Percentiles rank a stretch among this genome's conserved stretches.
Evolutionary conservation across 1,140 invertebrate species (phyloP).

Genomic region (Sweltsa coloradensis): DNA sequence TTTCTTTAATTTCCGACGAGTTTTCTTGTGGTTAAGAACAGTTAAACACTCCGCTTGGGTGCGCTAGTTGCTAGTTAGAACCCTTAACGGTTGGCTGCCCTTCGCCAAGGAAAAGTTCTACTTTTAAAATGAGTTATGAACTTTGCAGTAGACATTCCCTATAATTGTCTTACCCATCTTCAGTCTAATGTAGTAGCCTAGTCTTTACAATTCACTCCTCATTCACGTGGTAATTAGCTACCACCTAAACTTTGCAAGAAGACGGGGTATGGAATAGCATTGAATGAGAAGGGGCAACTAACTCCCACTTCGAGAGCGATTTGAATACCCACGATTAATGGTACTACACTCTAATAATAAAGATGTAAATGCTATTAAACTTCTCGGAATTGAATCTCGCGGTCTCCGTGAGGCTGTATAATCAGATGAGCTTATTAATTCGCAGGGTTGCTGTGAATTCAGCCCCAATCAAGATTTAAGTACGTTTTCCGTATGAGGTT

Average conservation of each 20-base stretch:
- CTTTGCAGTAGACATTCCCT: no score
- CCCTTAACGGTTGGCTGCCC: no score
- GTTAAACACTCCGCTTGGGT: no score
- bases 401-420: constrained; percentile 3
- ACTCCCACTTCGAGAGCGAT: no score
- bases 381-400: constrained; percentile 3
- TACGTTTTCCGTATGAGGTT: constrained; percentile 1
- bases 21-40: no score
- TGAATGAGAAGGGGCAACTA: no score
- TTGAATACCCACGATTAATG: no score
- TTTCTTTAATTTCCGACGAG: no score
- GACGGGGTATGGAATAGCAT: no score
- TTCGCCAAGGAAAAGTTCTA: no score
- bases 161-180: not conserved
- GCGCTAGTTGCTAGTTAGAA: no score
- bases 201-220: not conserved
- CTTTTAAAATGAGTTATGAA: no score
- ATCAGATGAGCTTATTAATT: constrained; percentile 3
- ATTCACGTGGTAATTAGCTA: constrained; percentile 6
- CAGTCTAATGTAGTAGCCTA: not conserved
- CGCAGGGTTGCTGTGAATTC: not conserved
- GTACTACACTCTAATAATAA: constrained; percentile 5
- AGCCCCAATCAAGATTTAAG: constrained; percentile 3
- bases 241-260: not conserved
- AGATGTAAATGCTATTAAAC: constrained; percentile 6